Conservation (phyloP, 2,888 invertebrate genomes). For the Neocrepidodera transversa region DNA sequence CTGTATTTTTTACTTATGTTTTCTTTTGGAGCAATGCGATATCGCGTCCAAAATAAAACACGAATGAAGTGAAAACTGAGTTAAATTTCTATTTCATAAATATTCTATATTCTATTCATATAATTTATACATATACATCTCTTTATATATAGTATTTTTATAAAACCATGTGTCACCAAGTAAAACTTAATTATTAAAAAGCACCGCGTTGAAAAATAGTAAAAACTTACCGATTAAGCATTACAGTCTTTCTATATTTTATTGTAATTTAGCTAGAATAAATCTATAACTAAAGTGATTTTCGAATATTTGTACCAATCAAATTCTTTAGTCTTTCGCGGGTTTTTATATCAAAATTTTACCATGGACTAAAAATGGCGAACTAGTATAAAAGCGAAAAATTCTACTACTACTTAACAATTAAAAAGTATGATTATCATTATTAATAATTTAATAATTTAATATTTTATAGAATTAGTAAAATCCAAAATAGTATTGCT, state of each 20-base stretch:
- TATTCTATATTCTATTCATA: constrained; percentile 60
- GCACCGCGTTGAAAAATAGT: constrained; percentile 54
- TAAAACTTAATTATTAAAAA: constrained; percentile 56
- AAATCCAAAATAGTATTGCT: too few species aligned
- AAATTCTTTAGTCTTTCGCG: too few species aligned
- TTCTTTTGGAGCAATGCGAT: constrained; percentile 39
- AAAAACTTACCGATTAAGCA: constrained; percentile 51
- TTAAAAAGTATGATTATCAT: too few species aligned
- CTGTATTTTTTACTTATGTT: constrained; percentile 36
- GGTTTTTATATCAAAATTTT: too few species aligned
- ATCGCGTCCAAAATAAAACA: constrained; percentile 43
- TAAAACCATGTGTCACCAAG: constrained; percentile 62
- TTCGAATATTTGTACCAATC: constrained; percentile 28
- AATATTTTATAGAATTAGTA: too few species aligned
- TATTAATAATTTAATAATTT: too few species aligned
- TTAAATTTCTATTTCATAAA: constrained; percentile 60
- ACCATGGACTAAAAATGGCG: too few species aligned
- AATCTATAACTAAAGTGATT: constrained; percentile 54
- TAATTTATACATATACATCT: constrained; percentile 62
- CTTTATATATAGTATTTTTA: constrained; percentile 60
- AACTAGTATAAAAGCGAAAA: too few species aligned
- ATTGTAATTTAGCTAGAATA: constrained; percentile 49
- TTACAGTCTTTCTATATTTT: constrained; percentile 59
- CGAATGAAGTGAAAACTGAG: constrained; percentile 52
- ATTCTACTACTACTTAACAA: too few species aligned